Conservation (phyloP, 2,113 vertebrate genomes). For the Ondatra zibethicus region DNA sequence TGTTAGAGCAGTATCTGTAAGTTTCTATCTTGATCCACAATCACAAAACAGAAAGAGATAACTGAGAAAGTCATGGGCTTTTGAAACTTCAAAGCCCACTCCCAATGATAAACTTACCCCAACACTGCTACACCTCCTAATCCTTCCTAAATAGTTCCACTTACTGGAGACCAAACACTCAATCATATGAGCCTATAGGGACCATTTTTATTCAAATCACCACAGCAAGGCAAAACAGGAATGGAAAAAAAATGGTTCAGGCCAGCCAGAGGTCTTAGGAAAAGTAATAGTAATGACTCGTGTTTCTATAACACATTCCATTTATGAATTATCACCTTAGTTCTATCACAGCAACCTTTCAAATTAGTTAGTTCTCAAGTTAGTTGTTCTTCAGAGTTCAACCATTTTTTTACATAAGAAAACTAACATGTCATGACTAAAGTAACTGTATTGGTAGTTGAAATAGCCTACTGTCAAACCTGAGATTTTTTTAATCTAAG, state of each 20-base stretch:
- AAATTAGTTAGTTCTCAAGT: background rate
- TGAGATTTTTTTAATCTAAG: slow-evolving; percentile 19
- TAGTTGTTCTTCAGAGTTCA: background rate
- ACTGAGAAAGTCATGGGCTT: background rate
- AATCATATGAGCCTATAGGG: background rate
- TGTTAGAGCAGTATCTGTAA: background rate
- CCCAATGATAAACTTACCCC: background rate
- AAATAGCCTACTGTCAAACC: background rate
- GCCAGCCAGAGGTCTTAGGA: background rate
- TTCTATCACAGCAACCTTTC: background rate
- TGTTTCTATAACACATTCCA: background rate
- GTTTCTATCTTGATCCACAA: background rate
- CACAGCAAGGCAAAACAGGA: background rate
- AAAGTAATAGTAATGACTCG: background rate
- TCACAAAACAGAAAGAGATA: background rate
- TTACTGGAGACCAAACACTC: background rate
- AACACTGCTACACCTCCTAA: background rate
- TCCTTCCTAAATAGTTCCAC: background rate
- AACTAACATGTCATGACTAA: slow-evolving; percentile 14
- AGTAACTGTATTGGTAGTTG: background rate
- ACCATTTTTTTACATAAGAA: background rate
- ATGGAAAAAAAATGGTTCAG: background rate
- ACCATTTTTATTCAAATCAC: background rate
- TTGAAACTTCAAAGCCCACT: background rate
- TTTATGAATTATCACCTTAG: background rate